phyloP scores from a whole-genome alignment of 2,888 invertebrate species.

The Chloromyia formosa region DNA sequence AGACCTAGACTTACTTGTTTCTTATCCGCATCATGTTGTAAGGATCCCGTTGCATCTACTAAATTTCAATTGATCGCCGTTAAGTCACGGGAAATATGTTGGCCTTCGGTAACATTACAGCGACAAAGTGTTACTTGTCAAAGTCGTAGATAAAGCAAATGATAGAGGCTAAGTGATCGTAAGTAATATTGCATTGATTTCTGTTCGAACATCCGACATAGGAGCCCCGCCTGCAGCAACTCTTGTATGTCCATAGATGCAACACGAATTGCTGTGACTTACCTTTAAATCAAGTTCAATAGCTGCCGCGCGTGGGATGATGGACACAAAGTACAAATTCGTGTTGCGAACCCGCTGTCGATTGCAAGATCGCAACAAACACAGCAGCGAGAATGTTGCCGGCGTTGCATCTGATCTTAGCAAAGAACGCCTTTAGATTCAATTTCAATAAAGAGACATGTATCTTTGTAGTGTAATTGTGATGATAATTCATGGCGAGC shows the following conservation, averaged over 20 bases:
- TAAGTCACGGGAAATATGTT: not conserved
- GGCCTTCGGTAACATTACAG: slow-evolving; percentile 14
- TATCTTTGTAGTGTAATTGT: too few relatives aligned
- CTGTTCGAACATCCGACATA: slow-evolving; percentile 39
- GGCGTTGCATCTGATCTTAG: slow-evolving; percentile 23
- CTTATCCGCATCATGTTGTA: slow-evolving; percentile 10
- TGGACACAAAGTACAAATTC: slow-evolving; percentile 43
- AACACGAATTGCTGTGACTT: slow-evolving; percentile 33
- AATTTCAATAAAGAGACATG: too few relatives aligned
- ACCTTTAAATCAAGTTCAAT: slow-evolving; percentile 40
- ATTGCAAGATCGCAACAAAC: slow-evolving; percentile 15
- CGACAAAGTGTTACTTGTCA: slow-evolving; percentile 39
- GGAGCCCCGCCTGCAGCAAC: not conserved
- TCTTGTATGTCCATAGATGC: not conserved
- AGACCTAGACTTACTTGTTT: slow-evolving; percentile 20
- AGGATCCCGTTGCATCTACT: slow-evolving; percentile 22
- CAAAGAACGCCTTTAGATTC: slow-evolving; percentile 19
- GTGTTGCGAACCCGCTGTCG: slow-evolving; percentile 35
- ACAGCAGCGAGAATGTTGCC: slow-evolving; percentile 23
- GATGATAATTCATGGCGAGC: slow-evolving; percentile 17
- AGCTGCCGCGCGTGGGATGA: slow-evolving; percentile 37
- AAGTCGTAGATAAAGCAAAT: slow-evolving; percentile 16
- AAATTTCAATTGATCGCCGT: slow-evolving; percentile 16
- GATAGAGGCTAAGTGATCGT: slow-evolving; percentile 42
- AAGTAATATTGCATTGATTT: slow-evolving; percentile 42